These are phyloP conservation scores for Chaetura pelagica DNA, from an alignment of 2,113 vertebrate species.

Conservation along the genomic window DNA sequence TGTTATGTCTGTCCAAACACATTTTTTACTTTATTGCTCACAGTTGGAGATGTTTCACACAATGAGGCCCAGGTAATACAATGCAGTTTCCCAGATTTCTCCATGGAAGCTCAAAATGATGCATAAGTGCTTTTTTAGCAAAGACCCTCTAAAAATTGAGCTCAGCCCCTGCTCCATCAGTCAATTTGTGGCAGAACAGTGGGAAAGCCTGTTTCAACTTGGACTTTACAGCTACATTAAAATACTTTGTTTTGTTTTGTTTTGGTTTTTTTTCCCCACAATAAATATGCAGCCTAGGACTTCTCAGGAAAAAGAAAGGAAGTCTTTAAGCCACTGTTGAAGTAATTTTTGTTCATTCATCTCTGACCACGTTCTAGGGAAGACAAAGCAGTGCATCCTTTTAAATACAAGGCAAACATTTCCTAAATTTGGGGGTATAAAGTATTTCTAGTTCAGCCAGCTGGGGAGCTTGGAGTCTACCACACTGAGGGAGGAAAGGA, in stretches of 20 bases:
- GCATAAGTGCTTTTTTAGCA: neutral
- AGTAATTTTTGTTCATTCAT: neutral
- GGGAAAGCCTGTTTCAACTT: neutral
- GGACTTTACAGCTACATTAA: neutral
- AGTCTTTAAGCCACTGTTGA: neutral
- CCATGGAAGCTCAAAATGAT: slow-evolving; percentile 14
- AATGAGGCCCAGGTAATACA: slow-evolving; percentile 3
- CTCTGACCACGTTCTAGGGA: neutral
- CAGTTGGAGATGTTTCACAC: slow-evolving; percentile 37
- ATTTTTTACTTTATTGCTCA: slow-evolving; percentile 16
- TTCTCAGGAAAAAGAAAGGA: neutral
- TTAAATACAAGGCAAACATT: neutral
- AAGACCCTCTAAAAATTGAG: neutral
- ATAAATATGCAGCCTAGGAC: neutral
- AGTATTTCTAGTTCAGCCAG: neutral
- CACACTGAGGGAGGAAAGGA: neutral
- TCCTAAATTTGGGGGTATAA: neutral
- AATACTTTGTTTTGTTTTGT: neutral
- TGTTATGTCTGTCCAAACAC: neutral
- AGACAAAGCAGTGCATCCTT: neutral
- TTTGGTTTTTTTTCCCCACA: neutral
- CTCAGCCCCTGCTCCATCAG: neutral
- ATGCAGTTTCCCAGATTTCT: slow-evolving; percentile 18
- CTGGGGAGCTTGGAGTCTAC: neutral
- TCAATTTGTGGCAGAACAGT: neutral